Percentiles rank a stretch among this genome's conserved stretches.
These are phyloP conservation scores for Alosa alosa DNA, from an alignment of 2,113 vertebrate genomes.

Conservation along the genomic window DNA sequence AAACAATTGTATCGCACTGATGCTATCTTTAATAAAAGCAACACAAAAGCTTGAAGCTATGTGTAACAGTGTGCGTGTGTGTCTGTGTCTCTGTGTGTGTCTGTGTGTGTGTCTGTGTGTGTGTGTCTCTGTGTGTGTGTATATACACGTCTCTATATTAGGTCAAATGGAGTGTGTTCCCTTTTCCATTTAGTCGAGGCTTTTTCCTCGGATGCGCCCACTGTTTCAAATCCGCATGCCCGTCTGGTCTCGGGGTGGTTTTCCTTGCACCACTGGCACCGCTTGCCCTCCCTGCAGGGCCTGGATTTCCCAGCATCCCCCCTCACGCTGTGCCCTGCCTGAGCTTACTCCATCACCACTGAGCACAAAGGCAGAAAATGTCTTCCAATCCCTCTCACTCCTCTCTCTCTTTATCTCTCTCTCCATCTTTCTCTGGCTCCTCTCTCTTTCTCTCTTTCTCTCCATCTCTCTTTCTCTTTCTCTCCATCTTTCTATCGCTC, in stretches of 20 bases:
- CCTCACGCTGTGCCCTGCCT: background rate
- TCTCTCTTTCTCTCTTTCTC: too few relatives aligned
- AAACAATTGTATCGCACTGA: background rate
- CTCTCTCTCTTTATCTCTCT: background rate
- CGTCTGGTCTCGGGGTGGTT: background rate
- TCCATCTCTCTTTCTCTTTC: background rate
- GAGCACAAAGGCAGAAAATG: slow-evolving; percentile 8
- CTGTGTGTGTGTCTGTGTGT: background rate
- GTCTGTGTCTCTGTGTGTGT: background rate
- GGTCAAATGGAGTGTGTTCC: background rate
- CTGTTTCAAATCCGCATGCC: background rate
- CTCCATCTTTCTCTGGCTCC: background rate
- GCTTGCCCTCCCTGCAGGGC: background rate
- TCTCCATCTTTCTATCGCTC: background rate
- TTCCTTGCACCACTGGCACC: background rate
- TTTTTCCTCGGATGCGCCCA: slow-evolving; percentile 1
- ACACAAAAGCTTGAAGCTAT: background rate
- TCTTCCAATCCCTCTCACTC: background rate
- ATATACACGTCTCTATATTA: background rate
- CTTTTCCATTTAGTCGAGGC: background rate
- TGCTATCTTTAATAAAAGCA: background rate
- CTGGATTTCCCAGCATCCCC: background rate
- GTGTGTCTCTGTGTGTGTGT: background rate
- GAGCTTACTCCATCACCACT: background rate
- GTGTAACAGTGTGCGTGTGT: background rate